A percentile compares a stretch with the other conserved stretches of the same genome.
Evolutionary conservation across 2,888 invertebrate genomes (phyloP).

Genomic region (Diplolepis rosae): DNA sequence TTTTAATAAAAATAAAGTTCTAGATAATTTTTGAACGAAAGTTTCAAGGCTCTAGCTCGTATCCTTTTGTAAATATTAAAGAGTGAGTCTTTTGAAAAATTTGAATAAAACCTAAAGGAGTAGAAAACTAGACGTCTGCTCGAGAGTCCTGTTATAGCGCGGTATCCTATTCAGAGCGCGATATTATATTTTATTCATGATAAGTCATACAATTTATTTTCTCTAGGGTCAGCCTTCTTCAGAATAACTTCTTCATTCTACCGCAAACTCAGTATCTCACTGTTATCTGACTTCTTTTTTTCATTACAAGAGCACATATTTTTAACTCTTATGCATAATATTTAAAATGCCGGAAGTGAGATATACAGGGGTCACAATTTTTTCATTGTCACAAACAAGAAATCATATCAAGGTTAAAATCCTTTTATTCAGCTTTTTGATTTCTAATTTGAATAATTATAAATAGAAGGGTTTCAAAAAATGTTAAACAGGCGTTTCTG

Average conservation of each 20-base stretch:
- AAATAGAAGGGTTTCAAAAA: too few relatives aligned
- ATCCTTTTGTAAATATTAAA: too few relatives aligned
- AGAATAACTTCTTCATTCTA: conserved; percentile 5
- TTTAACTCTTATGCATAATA: conserved; percentile 20
- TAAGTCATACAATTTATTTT: conserved; percentile 28
- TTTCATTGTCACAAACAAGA: neutral
- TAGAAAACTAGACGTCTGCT: conserved; percentile 6
- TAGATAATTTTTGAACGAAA: neutral
- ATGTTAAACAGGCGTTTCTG: too few relatives aligned
- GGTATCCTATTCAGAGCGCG: neutral
- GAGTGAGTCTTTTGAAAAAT: neutral
- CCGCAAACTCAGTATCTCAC: conserved; percentile 25
- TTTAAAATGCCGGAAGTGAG: neutral
- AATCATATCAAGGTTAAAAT: neutral
- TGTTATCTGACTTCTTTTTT: conserved; percentile 16
- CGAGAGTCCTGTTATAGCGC: neutral
- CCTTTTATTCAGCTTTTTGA: too few relatives aligned
- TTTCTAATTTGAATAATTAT: too few relatives aligned
- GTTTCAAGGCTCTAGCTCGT: neutral
- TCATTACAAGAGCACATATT: conserved; percentile 9
- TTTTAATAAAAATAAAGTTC: neutral
- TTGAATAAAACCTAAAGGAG: conserved; percentile 8
- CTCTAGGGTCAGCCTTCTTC: conserved; percentile 20
- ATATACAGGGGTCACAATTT: conserved; percentile 1
- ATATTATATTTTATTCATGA: conserved; percentile 29